These are phyloP conservation scores for Chrysolina americana DNA, from an alignment of 2,888 invertebrate species.

Conservation along the genomic window DNA sequence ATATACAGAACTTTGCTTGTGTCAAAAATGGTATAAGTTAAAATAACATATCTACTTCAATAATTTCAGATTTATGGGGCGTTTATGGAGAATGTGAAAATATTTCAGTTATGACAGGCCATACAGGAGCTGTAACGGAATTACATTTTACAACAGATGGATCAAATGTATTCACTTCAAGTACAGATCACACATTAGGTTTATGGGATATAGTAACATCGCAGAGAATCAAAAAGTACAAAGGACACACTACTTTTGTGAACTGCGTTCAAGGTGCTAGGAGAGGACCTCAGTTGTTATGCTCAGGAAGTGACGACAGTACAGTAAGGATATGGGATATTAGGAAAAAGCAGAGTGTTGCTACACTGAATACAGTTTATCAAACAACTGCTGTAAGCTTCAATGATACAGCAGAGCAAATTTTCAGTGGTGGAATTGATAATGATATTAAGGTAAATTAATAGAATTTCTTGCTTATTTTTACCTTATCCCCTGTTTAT, in stretches of 20 bases:
- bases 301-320: conserved; percentile 96
- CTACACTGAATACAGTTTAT: conserved; percentile 80
- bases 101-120: conserved; percentile 92
- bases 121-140: conserved; percentile 96
- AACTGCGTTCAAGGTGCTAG: conserved; percentile 85
- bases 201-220: conserved; percentile 96
- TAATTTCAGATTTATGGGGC: conserved; percentile 88
- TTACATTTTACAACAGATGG: conserved; percentile 90
- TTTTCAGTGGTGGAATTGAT: conserved; percentile 96
- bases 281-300: conserved; percentile 91
- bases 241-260: conserved; percentile 85
- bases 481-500: no score
- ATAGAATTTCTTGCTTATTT: neutral
- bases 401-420: conserved; percentile 95
- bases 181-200: conserved; percentile 95
- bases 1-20: neutral
- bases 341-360: conserved; percentile 85
- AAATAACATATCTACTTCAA: neutral
- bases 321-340: conserved; percentile 95
- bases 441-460: conserved; percentile 87
- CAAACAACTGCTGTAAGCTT: conserved; percentile 91
- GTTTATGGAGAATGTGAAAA: conserved; percentile 99
- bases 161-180: conserved; percentile 88
- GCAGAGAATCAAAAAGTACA: conserved; percentile 89
- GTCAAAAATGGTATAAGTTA: no score